Evolutionary conservation across 37 sponge, comb jelly and placozoan genomes (phyloP), one percentile per base, ranked within the genome.

Genomic region (Mnemiopsis leidyi): DNA sequence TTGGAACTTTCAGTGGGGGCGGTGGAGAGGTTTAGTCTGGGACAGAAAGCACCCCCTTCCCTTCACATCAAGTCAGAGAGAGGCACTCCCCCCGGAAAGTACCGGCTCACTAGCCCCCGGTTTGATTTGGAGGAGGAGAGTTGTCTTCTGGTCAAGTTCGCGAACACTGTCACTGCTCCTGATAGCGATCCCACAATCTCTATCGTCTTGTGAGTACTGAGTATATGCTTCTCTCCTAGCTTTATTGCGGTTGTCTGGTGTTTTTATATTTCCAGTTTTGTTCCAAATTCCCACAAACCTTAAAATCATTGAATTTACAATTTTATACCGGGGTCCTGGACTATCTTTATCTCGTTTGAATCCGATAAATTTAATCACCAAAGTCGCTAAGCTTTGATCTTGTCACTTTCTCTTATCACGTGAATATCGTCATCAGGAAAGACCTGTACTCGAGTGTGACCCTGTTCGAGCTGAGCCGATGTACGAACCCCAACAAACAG

Each of bases 121-220:
- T 69, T 69, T 25, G 29, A 21, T 69, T 3, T 25, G 2, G 2
- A 21, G 28, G 21, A 16, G 2, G 73, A 69, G 73, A 69, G 73
- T 69, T 69, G 73, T 25, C 73, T 69, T 25, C 24, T 69, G 23
- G 29, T 69, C 28, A 69, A 69, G 73, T 69, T 69, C 29, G 73
- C 73, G 9, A 69, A 25, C 73, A 69, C 73, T 25, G 73, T 69
- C 21, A 69, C 73, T 69, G 73, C 73, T 69, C 73, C 73, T 69
- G 73, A 69, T 23, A 25, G 21, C n/a, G 73, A 69, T 23, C 2
- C 73, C 21, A 69, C 24, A n/a, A 69, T 69, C n/a, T 28, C 73
- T 69, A 25, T 69, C 24, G 21, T 1, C 24, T 25, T 69, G 73
- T 69, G 73, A 69, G 73, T 69, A 25, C 3, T n/a, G n/a, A n/a